Conservation (phyloP, 2,888 invertebrate species). For the Leptinotarsa rubiginosa region DNA sequence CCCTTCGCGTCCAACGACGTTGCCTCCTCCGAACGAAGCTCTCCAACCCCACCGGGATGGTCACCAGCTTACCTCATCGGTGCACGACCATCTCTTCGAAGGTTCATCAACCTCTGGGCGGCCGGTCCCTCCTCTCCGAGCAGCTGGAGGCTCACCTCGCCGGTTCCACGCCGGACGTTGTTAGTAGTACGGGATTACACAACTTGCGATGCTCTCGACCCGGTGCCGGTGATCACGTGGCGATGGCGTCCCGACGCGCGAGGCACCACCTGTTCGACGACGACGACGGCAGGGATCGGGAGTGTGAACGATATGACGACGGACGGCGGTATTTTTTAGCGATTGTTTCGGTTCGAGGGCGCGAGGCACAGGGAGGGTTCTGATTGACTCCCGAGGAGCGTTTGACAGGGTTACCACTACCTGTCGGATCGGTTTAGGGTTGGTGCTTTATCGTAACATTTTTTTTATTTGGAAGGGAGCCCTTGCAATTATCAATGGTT, state of each 20-base stretch:
- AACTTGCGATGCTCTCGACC: slow-evolving; percentile 55
- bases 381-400: too few species aligned
- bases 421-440: not conserved
- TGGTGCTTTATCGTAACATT: not conserved
- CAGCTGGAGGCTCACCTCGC: slow-evolving; percentile 60
- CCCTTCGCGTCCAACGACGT: not conserved
- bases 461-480: not conserved
- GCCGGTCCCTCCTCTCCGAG: slow-evolving; percentile 62
- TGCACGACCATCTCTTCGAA: slow-evolving; percentile 59
- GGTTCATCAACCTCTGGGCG: slow-evolving; percentile 65
- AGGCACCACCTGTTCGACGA: slow-evolving; percentile 53
- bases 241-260: slow-evolving; percentile 58
- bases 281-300: slow-evolving; percentile 36
- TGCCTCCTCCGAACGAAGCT: not conserved
- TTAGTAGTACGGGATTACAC: slow-evolving; percentile 57
- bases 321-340: slow-evolving; percentile 31
- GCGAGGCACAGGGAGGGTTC: not conserved
- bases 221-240: slow-evolving; percentile 55
- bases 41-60: slow-evolving; percentile 14
- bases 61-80: slow-evolving; percentile 52
- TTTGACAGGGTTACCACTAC: not conserved
- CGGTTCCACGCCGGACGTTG: slow-evolving; percentile 63
- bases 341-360: slow-evolving; percentile 43
- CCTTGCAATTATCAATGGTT: too few species aligned
- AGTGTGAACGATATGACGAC: slow-evolving; percentile 41